Evolutionary conservation across 2,888 invertebrate genomes (phyloP).

Genomic region (Leptura quadrifasciata): DNA sequence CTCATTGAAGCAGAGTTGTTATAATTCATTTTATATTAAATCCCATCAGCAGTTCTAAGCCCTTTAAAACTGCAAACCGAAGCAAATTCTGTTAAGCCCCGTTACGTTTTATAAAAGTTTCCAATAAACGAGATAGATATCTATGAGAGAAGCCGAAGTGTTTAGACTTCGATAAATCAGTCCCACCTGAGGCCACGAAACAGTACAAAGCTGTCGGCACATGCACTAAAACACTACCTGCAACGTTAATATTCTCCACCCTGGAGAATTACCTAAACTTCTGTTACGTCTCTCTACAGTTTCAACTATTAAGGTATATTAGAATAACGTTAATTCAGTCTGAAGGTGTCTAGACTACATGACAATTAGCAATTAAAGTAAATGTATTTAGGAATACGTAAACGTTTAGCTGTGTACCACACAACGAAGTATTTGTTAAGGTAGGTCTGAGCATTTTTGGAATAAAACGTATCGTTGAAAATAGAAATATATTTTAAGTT

Average conservation of each 20-base stretch:
- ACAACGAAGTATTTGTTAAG: background rate
- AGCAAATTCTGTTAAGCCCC: constrained; percentile 3
- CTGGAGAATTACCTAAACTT: constrained; percentile 40
- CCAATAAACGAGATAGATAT: constrained; percentile 13
- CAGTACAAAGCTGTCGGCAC: constrained; percentile 43
- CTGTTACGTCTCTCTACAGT: constrained; percentile 35
- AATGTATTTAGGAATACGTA: background rate
- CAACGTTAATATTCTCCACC: constrained; percentile 37
- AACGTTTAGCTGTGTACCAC: background rate
- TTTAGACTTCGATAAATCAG: constrained; percentile 44
- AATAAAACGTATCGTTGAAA: no score
- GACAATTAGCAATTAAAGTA: constrained; percentile 17
- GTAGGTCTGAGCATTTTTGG: no score
- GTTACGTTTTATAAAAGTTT: constrained; percentile 14
- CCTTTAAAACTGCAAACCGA: background rate
- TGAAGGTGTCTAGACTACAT: constrained; percentile 29
- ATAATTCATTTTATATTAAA: background rate
- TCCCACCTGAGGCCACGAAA: constrained; percentile 40
- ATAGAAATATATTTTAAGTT: no score
- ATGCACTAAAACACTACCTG: constrained; percentile 35
- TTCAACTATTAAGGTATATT: constrained; percentile 31
- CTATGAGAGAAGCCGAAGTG: constrained; percentile 17
- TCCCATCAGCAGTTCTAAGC: background rate
- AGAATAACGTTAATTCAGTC: constrained; percentile 14
- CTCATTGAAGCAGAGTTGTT: no score